Conservation (phyloP, 2,113 vertebrate species). For the Galbula dea region DNA sequence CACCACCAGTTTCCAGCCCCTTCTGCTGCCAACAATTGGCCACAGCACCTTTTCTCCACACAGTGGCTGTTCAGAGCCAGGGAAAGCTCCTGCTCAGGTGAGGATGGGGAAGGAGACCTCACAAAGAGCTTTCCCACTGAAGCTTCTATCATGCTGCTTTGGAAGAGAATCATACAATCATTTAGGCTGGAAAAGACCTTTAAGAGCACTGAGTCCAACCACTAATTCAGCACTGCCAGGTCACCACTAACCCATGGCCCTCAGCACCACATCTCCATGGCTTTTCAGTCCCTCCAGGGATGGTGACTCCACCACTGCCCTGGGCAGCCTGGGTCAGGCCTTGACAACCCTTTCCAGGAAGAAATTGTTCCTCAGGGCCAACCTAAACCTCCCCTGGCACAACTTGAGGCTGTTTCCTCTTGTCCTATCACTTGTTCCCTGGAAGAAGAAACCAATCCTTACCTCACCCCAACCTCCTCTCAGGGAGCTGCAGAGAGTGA, state of each 20-base stretch:
- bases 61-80: accelerated
- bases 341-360: too few species aligned
- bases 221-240: neutral
- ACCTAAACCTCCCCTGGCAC: too few species aligned
- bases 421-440: too few species aligned
- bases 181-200: neutral
- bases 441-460: too few species aligned
- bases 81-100: neutral
- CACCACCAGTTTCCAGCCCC: neutral
- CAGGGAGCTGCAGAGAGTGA: too few species aligned
- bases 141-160: neutral
- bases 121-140: neutral
- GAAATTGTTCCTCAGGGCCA: too few species aligned
- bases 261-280: neutral
- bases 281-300: neutral
- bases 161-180: neutral
- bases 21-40: neutral
- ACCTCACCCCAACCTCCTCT: too few species aligned
- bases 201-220: neutral
- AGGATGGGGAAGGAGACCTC: neutral
- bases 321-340: neutral
- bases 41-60: accelerated
- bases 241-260: neutral
- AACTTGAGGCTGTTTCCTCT: too few species aligned
- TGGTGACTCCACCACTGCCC: neutral